Base-by-base conservation (phyloP, 1,140 invertebrate species). In the Drosophila serrata region DNA sequence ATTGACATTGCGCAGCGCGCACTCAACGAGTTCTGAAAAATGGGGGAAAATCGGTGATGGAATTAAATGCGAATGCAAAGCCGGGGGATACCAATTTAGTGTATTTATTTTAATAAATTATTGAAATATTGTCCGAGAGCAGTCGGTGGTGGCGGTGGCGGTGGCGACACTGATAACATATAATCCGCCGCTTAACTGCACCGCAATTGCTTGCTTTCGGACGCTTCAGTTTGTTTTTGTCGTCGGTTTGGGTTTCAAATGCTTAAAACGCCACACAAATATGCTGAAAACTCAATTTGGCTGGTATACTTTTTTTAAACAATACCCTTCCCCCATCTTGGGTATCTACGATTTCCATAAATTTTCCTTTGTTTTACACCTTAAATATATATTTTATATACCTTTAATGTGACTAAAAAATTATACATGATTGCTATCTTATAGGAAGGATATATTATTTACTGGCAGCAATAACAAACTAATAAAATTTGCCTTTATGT, bases 1-100 rank as follows among this genome's bases (percentile, higher is more conserved):
- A 74, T 93, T 93, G 17, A 94, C 94, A 91, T 94, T 93, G n/a
- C 93, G 92, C 31, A 94, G 72, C 33, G 91, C 84, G 43, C 91
- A 79, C 19, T 88, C 82, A 39, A 93, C 85, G 55, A 91, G 46
- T 17, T 91, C 91, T 92, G 79, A 13, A 82, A 85, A 29, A 57
- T 1, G 13, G 8, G 37, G 40, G 49, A 35, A 24, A 65, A 59
- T 29, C 22, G 55, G 8, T 56, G 72, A 69, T 46, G 59, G 31
- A 59, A 79, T 73, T 46, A 79, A 56, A 69, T 51, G 40, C 57
- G 24, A 67, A 75, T 62, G 51, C 45, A 81, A 68, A 67, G 51
- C 77, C 45, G 6, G 29, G 22, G 29, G 56, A 79, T 79, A 80
- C 37, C 69, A 81, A 81, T 81, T 81, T 81, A 81, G 57, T 63